A percentile compares a stretch with the other conserved stretches of the same genome.
phyloP scores from a whole-genome alignment of 2,797 vertebrate genomes.

The Anguilla pacifica region DNA sequence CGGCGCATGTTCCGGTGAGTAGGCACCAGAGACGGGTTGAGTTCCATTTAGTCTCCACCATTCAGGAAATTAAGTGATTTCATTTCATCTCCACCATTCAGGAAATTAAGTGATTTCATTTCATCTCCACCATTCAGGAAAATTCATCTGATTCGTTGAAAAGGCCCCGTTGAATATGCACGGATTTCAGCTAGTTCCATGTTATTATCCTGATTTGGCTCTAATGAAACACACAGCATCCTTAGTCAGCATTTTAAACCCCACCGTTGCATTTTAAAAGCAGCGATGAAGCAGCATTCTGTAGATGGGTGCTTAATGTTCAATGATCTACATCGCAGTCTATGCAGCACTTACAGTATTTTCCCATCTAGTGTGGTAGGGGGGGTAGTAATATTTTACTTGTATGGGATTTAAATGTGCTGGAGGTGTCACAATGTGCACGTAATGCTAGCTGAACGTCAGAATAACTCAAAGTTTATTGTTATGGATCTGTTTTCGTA shows the following conservation, averaged over 20 bases:
- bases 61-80: not conserved
- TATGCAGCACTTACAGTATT: not conserved
- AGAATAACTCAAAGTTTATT: constrained; percentile 8
- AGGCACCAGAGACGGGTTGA: not conserved
- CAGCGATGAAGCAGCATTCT: constrained; percentile 3
- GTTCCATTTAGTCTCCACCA: not conserved
- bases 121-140: not conserved
- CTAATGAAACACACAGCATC: not conserved
- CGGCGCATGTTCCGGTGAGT: constrained; percentile 76
- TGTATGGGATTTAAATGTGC: not conserved
- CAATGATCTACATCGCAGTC: not conserved
- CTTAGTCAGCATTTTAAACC: not conserved
- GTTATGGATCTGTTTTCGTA: not conserved
- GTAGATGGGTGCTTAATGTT: not conserved
- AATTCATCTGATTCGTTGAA: not conserved
- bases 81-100: not conserved
- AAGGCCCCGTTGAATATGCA: not conserved
- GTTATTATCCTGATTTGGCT: not conserved
- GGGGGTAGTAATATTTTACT: not conserved
- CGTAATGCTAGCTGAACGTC: not conserved
- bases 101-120: not conserved
- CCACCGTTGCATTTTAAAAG: not conserved
- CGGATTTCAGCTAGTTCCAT: not conserved
- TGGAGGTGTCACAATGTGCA: not conserved
- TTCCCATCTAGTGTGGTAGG: not conserved